Conservation (phyloP, 2,113 vertebrate genomes). For the Maccullochella peelii region DNA sequence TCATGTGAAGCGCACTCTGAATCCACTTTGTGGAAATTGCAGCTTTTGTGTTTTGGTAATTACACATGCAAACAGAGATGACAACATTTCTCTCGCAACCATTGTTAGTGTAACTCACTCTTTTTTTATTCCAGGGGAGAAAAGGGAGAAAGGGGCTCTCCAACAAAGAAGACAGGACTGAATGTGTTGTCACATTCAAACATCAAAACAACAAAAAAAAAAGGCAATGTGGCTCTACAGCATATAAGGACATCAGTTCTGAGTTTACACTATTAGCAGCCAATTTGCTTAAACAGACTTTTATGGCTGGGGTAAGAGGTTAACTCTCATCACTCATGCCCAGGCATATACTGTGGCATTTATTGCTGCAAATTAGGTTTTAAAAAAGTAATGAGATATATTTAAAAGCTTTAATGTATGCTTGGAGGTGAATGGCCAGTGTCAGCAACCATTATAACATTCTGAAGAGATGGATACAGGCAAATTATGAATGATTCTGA, state of each 20-base stretch:
- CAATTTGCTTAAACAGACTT: constrained; percentile 60
- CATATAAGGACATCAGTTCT: constrained; percentile 54
- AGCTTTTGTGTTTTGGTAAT: constrained; percentile 66
- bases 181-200: constrained; percentile 33
- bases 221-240: constrained; percentile 11
- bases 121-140: constrained; percentile 11
- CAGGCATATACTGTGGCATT: constrained; percentile 43
- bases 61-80: constrained; percentile 56
- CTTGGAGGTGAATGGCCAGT: constrained; percentile 51
- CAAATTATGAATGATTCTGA: background rate
- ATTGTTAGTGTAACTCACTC: constrained; percentile 26
- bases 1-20: constrained; percentile 67
- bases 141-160: constrained; percentile 11
- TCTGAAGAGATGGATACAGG: constrained; percentile 10
- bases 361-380: constrained; percentile 54
- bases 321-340: constrained; percentile 67
- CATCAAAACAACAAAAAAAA: background rate
- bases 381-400: constrained; percentile 41
- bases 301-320: constrained; percentile 58
- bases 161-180: constrained; percentile 13
- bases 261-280: constrained; percentile 57
- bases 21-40: constrained; percentile 62
- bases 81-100: constrained; percentile 46
- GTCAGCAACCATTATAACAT: constrained; percentile 37
- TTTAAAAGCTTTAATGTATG: constrained; percentile 64